Conservation (phyloP, 2,113 vertebrate species). For the Dipodomys stephensi region DNA sequence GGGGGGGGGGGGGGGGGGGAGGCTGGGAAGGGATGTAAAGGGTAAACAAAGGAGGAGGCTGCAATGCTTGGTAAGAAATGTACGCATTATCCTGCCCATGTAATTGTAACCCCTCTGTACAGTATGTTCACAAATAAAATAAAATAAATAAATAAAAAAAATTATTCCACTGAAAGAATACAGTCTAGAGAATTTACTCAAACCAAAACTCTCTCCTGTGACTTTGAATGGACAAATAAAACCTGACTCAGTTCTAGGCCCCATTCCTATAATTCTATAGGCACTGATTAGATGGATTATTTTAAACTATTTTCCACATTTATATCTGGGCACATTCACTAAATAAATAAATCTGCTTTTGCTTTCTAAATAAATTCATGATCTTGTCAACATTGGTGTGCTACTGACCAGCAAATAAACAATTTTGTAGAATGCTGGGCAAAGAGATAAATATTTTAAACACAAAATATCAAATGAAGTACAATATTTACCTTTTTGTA, state of each 20-base stretch:
- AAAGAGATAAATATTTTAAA: slow-evolving; percentile 41
- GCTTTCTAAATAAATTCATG: slow-evolving; percentile 26
- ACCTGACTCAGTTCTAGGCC: not conserved
- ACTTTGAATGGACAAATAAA: not conserved
- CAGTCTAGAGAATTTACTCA: not conserved
- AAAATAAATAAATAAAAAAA: not conserved
- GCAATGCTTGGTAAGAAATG: too few species aligned
- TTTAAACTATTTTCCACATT: not conserved
- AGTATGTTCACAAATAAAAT: too few species aligned
- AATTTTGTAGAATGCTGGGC: not conserved
- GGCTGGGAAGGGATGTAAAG: too few species aligned
- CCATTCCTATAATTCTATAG: not conserved
- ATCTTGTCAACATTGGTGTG: not conserved
- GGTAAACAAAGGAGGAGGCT: too few species aligned
- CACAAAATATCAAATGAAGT: not conserved
- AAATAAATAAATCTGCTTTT: not conserved
- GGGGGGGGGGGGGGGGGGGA: too few species aligned
- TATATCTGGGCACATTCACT: not conserved
- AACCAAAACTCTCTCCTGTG: not conserved
- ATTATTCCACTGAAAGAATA: not conserved
- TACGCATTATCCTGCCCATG: too few species aligned
- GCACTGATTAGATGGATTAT: not conserved
- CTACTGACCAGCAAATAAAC: not conserved
- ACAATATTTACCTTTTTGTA: not conserved
- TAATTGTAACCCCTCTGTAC: too few species aligned